A percentile compares a stretch with the other conserved stretches of the same genome.
These are phyloP conservation scores for Latrodectus geometricus DNA, from an alignment of 1,140 invertebrate species.

Conservation along the genomic window DNA sequence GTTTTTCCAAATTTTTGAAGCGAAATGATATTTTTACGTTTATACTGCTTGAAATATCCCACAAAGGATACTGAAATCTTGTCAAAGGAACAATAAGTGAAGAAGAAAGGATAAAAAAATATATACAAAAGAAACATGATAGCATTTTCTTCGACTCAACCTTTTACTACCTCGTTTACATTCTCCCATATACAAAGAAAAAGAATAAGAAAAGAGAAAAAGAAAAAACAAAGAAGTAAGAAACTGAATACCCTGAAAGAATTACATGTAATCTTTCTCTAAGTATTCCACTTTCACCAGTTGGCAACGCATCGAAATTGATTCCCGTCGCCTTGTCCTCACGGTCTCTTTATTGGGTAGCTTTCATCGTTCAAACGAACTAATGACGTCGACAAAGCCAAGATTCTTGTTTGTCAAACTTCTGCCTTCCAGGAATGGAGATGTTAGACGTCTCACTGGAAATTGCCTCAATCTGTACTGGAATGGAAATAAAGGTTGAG, in stretches of 20 bases:
- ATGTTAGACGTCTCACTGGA: background rate
- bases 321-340: background rate
- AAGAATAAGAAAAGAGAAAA: too few species aligned
- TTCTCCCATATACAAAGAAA: too few species aligned
- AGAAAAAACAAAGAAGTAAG: too few species aligned
- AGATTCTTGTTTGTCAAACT: constrained; percentile 12
- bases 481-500: background rate
- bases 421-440: background rate
- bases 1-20: too few species aligned
- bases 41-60: too few species aligned
- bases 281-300: background rate
- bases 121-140: too few species aligned
- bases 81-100: too few species aligned
- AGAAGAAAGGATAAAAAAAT: too few species aligned
- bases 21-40: too few species aligned
- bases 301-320: background rate
- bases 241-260: background rate
- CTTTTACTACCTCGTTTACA: too few species aligned
- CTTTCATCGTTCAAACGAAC: background rate
- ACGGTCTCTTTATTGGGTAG: background rate
- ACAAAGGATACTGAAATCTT: too few species aligned
- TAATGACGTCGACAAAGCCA: constrained; percentile 3
- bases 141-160: too few species aligned
- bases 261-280: background rate
- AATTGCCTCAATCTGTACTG: background rate